A percentile compares a stretch with the other conserved stretches of the same genome.
These are phyloP conservation scores for Mnemiopsis leidyi DNA, from an alignment of 37 sponge, comb jelly and placozoan genomes.

Conservation along the genomic window DNA sequence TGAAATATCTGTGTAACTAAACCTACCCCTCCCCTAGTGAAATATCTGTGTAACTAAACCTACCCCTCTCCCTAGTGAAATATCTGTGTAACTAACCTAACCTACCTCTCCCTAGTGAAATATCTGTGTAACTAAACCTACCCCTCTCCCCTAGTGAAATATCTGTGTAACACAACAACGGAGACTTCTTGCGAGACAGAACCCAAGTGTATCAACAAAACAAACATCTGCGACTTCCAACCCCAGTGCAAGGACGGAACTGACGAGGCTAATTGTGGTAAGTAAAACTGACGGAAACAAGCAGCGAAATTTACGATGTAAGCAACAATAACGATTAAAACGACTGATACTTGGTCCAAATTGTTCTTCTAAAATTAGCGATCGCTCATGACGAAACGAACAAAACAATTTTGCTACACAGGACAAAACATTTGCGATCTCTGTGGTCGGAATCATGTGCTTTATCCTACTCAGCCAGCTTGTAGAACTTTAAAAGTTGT, in stretches of 20 bases:
- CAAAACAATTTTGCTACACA: not conserved
- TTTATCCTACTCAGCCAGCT: too few relatives aligned
- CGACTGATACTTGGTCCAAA: not conserved
- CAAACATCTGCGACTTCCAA: slow-evolving; percentile 60
- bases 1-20: slow-evolving; percentile 22
- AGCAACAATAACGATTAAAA: not conserved
- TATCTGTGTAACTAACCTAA: not conserved
- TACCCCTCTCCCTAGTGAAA: not conserved
- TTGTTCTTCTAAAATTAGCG: not conserved
- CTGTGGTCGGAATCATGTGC: not conserved
- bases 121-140: not conserved
- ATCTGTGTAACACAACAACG: not conserved
- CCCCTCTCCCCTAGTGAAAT: not conserved
- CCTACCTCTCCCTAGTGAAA: not conserved
- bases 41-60: not conserved
- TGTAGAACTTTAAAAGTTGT: not conserved
- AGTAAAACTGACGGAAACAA: not conserved
- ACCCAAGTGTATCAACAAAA: slow-evolving; percentile 49
- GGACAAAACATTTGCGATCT: not conserved
- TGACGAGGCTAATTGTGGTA: slow-evolving; percentile 43
- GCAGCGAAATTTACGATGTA: not conserved
- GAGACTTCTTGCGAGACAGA: slow-evolving; percentile 55
- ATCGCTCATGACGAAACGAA: not conserved
- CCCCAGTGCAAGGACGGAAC: slow-evolving; percentile 44
- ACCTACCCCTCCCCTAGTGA: not conserved